Evolutionary conservation across 2,888 invertebrate species (phyloP), one percentile per base, ranked within the genome.

Genomic region (Leptinotarsa tumamoca): DNA sequence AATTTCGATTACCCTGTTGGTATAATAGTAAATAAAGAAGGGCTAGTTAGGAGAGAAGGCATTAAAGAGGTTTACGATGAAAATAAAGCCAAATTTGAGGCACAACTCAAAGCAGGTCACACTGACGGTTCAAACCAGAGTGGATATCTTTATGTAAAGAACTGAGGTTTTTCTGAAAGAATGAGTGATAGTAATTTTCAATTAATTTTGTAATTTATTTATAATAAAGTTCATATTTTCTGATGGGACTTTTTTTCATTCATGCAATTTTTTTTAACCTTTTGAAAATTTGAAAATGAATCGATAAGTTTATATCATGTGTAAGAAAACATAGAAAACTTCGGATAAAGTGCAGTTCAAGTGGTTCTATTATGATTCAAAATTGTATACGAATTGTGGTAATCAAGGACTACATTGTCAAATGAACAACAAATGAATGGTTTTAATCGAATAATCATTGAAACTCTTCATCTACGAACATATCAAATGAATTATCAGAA

Each of bases 1-100:
- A 92, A 90, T 83, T 93, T 92, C 87, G 90, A 91, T 82, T 94
- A 94, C 87, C 92, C 93, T 43, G 93, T 92, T n/a, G 92, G 89
- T 33, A 88, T 89, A 67, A 88, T 88, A 67, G 87, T 87, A 4
- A 81, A 84, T 7, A 87, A 88, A 77, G 84, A 86, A 67, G 86
- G 82, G 1, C 67, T 82, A 79, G 85, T 81, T 71, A 84, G 83
- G 72, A 81, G 82, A 5, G 82, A 80, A 56, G 84, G 83, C 56
- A 67, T 87, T 13, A 80, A 82, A 68, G 80, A 83, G 67, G 80
- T 85, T 63, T 88, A 87, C 78, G 79, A 81, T 54, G 72, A 82
- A 49, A 87, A 87, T 78, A 87, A 86, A 72, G 83, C 84, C 5
- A 79, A 83, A 33, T 87, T 84, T 75, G 87, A 87, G 70, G 79